Evolutionary conservation across 2,797 vertebrate species (phyloP), one percentile per base, ranked within the genome.

Genomic region (Enteromius afrohamiltoni): DNA sequence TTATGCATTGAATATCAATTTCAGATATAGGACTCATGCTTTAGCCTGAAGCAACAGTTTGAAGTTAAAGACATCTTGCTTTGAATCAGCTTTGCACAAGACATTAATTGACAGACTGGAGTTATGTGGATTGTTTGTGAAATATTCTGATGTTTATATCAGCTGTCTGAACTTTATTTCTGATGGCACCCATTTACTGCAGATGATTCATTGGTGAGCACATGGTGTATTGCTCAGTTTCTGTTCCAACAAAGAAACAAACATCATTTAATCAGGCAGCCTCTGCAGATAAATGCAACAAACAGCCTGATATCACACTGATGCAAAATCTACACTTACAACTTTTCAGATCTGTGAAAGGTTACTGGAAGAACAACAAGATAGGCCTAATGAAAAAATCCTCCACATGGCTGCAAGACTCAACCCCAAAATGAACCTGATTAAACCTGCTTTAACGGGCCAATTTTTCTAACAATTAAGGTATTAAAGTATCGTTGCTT

Each of bases 401-500:
- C 31, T 62, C 31, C 68, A 65, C 64, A 17, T 68, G 67, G 58
- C 65, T 14, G 19, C 23, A 37, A 83, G 86, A 86, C 85, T 87
- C 90, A 85, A 89, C 78, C 87, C 88, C 87, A 80, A 87, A 91
- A 93, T 94, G 93, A 90, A 88, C 91, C 91, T 84, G 84, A 94
- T 95, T 94, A 95, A 97, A 96, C 95, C 94, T 84, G 93, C 95
- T 37, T 86, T 94, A 95, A 95, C 93, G 93, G 94, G 93, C 92
- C 93, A 93, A 96, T 96, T 95, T 95, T 93, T 95, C 94, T 91
- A 92, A 94, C 95, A 95, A 95, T 95, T 96, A 97, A 94, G 95
- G 95, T 95, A 97, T 96, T 96, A 96, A 97, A 96, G 93, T 95
- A 96, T 96, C 96, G 94, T 97, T 95, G 96, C 96, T 95, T 95